Evolutionary conservation across 35 echinoderm and acorn worm genomes (phyloP), one percentile per base, ranked within the genome.

Genomic region (Patiria miniata): DNA sequence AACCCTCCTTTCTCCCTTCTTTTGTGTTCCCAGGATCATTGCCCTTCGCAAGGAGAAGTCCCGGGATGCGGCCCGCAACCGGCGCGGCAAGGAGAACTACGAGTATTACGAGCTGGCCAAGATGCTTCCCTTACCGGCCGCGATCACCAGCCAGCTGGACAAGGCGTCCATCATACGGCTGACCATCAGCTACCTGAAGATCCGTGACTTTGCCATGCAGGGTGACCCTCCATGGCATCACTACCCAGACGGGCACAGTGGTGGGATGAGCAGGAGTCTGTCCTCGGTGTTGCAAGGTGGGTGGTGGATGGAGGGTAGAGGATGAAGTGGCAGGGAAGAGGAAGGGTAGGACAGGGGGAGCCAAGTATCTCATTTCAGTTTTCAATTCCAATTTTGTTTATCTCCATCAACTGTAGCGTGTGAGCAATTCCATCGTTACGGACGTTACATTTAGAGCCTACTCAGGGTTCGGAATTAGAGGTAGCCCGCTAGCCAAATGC

Each of bases 81-180:
- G 96, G 21, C 83, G 96, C 40, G 96, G 96, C 37, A 99, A 99
- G 69, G 96, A 99, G 83, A 99, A 99, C 81, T 99, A 93, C 83
- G 96, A 99, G 87, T 99, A 89, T 55, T 99, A 99, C 51, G 96
- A 99, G 76, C 40, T 99, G 86, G 96, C 96, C 47, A 99, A 99
- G 81, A 88, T 99, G 36, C 85, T 99, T 18, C 96, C 96, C 0
- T 78, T 99, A 36, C 96, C 96, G 9, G 95, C 92, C 17, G 96
- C 96, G 26, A 99, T 99, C 81, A 99, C 96, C 51, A 99, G 96
- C 80, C 96, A 98, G 87, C 87, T 99, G 12, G 96, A 99, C 82
- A 99, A 99, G 54, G 96, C 96, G 5, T 99, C 96, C 10, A 99
- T 99, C 78, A 99, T 99, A 18, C 77, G 96, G 39, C 93, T 99